These are phyloP conservation scores for Acestrorhynchus altus DNA, from an alignment of 2,797 vertebrate species.

Conservation along the genomic window DNA sequence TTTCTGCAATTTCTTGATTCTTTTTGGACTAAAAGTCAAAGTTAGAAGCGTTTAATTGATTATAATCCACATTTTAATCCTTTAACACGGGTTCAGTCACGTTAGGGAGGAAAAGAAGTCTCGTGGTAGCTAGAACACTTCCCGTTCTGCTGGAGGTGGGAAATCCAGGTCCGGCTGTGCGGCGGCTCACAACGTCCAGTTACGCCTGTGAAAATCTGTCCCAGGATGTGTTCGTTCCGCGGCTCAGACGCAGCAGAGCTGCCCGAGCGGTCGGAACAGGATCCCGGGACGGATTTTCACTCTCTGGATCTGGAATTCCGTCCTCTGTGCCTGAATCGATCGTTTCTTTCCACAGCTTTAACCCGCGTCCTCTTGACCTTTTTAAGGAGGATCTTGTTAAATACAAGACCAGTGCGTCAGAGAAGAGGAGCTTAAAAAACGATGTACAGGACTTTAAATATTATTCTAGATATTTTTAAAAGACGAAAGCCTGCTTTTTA, in stretches of 20 bases:
- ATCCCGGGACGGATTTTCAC: too few species aligned
- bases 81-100: conserved; percentile 16
- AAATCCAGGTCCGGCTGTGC: too few species aligned
- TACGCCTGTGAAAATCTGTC: too few species aligned
- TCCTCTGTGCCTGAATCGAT: too few species aligned
- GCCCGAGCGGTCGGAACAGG: too few species aligned
- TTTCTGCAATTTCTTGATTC: conserved; percentile 64
- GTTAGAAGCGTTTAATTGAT: conserved; percentile 83
- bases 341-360: not conserved
- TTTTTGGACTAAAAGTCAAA: conserved; percentile 78
- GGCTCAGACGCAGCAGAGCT: too few species aligned
- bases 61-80: conserved; percentile 13
- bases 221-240: too few species aligned
- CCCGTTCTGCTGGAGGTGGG: conserved; percentile 85
- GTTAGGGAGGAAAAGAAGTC: conserved; percentile 67
- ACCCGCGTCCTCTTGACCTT: conserved; percentile 73
- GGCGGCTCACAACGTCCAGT: too few species aligned
- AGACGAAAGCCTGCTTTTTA: conserved; percentile 87
- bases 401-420: conserved; percentile 83
- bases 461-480: conserved; percentile 86
- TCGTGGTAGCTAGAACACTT: conserved; percentile 90
- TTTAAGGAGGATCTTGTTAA: conserved; percentile 80
- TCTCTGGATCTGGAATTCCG: too few species aligned
- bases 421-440: conserved; percentile 73
- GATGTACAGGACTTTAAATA: conserved; percentile 64